These are phyloP conservation scores for Sturnus vulgaris DNA, from an alignment of 2,113 vertebrate species.

Conservation along the genomic window DNA sequence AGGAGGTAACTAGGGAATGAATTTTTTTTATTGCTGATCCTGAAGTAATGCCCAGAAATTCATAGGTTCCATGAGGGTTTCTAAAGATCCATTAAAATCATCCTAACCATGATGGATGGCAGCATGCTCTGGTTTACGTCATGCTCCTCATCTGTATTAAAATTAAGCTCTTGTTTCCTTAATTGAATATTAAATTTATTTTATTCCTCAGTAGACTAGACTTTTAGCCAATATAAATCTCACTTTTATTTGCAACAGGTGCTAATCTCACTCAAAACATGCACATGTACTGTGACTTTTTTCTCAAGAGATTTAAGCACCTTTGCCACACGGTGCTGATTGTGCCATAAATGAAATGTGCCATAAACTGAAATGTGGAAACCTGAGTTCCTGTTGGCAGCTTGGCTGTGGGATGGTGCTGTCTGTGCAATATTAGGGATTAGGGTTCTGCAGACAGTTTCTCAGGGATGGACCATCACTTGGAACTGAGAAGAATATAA, in stretches of 20 bases:
- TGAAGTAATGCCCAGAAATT: conserved; percentile 21
- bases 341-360: not conserved
- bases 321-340: not conserved
- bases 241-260: not conserved
- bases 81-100: conserved; percentile 40
- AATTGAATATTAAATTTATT: conserved; percentile 21
- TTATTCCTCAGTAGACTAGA: not conserved
- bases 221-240: not conserved
- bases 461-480: not conserved
- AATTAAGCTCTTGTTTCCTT: conserved; percentile 19
- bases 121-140: not conserved
- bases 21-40: conserved; percentile 39
- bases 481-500: not conserved
- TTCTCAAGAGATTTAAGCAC: not conserved
- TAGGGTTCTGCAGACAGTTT: not conserved
- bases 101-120: not conserved
- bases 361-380: not conserved
- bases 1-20: conserved; percentile 34
- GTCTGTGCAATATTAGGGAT: not conserved
- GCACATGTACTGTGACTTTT: not conserved
- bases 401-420: not conserved
- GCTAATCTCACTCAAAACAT: not conserved
- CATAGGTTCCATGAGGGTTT: conserved; percentile 18
- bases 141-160: not conserved
- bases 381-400: not conserved